phyloP scores from a whole-genome alignment of 2,113 vertebrate genomes.

The Prionailurus viverrinus region DNA sequence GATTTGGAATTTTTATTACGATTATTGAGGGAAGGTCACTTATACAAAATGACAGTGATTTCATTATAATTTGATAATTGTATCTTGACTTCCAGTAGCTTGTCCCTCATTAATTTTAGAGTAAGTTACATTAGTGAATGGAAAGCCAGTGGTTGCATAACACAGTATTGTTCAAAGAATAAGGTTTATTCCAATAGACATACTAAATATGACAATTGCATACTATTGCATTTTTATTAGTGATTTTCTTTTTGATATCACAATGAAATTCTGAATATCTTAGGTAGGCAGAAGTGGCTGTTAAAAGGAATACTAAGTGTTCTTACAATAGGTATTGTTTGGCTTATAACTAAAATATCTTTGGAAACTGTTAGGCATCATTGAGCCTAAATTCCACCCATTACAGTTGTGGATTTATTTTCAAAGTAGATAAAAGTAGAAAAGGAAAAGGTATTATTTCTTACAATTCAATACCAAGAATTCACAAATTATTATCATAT shows the following conservation, averaged over 20 bases:
- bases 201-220: neutral
- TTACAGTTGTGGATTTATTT: neutral
- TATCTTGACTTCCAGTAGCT: neutral
- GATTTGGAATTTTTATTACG: neutral
- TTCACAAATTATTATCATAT: neutral
- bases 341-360: neutral
- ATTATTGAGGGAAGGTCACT: neutral
- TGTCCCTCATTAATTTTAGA: neutral
- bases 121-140: neutral
- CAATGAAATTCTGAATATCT: neutral
- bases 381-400: neutral
- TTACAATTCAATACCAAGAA: neutral
- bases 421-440: neutral
- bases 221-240: neutral
- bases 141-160: neutral
- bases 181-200: neutral
- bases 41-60: neutral
- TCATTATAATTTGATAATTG: neutral
- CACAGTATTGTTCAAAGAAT: neutral
- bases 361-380: neutral
- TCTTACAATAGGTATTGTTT: neutral
- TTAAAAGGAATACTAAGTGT: neutral
- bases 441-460: neutral
- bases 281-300: neutral
- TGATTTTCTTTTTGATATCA: neutral